Percentiles rank a stretch among this genome's conserved stretches.
phyloP scores from a whole-genome alignment of 2,888 invertebrate genomes.

The Drosophila austrosaltans region DNA sequence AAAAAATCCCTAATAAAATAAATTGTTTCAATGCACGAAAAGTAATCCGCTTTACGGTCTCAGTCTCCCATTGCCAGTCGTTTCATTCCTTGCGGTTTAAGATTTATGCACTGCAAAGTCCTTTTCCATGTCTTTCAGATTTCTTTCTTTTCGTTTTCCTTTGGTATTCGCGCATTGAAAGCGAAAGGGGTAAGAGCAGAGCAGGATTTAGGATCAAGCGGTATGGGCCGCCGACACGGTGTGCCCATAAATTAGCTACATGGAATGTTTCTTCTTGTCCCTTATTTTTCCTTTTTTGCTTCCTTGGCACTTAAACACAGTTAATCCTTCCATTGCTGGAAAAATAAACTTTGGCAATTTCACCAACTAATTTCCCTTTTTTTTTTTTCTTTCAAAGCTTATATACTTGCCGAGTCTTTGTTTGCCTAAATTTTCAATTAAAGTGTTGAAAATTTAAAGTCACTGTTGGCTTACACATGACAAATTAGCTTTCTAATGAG shows the following conservation, averaged over 20 bases:
- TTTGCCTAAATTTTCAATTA: slow-evolving; percentile 64
- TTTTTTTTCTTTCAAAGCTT: background rate
- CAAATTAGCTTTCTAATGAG: slow-evolving; percentile 80
- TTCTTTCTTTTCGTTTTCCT: slow-evolving; percentile 16
- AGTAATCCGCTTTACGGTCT: slow-evolving; percentile 72
- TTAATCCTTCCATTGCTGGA: slow-evolving; percentile 68
- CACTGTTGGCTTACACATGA: slow-evolving; percentile 55
- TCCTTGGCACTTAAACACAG: slow-evolving; percentile 69
- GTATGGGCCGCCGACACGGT: slow-evolving; percentile 7
- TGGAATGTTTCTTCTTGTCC: slow-evolving; percentile 53
- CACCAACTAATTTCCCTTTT: slow-evolving; percentile 31
- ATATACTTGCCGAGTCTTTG: too few relatives aligned
- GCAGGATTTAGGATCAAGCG: background rate
- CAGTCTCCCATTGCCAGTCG: slow-evolving; percentile 40
- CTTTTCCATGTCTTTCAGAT: slow-evolving; percentile 51
- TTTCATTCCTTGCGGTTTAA: slow-evolving; percentile 72
- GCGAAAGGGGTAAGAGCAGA: slow-evolving; percentile 67
- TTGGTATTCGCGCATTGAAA: slow-evolving; percentile 45
- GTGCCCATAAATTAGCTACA: slow-evolving; percentile 70
- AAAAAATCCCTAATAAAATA: slow-evolving; percentile 63
- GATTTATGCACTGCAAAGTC: slow-evolving; percentile 76
- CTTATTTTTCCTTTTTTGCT: background rate
- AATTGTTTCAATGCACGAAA: slow-evolving; percentile 75
- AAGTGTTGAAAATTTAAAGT: slow-evolving; percentile 76
- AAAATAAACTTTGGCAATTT: slow-evolving; percentile 60